Evolutionary conservation across 2,113 vertebrate genomes (phyloP).

Genomic region (Puma concolor): DNA sequence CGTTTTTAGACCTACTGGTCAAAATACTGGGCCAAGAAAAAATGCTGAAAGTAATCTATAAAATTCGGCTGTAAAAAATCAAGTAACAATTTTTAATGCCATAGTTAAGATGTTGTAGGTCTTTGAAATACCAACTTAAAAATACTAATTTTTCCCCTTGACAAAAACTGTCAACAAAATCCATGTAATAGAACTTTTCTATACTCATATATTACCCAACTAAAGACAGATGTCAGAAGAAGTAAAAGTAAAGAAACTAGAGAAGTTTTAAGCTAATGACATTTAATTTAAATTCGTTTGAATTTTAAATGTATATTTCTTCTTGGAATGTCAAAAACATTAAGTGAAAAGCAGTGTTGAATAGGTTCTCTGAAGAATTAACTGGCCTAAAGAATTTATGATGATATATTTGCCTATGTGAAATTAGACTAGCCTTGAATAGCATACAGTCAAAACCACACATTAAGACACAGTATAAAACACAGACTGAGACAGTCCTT

Average conservation of each 20-base stretch:
- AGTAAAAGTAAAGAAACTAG: neutral
- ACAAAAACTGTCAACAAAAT: neutral
- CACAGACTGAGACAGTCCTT: neutral
- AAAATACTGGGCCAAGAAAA: neutral
- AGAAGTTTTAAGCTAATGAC: neutral
- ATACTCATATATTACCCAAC: neutral
- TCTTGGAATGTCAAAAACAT: neutral
- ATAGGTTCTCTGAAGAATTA: neutral
- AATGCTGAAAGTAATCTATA: neutral
- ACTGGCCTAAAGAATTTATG: neutral
- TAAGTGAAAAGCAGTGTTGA: neutral
- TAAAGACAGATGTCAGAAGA: neutral
- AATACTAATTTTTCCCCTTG: neutral
- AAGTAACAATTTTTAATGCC: neutral
- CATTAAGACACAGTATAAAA: neutral
- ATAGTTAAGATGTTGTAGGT: neutral
- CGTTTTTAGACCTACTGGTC: neutral
- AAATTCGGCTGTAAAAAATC: neutral
- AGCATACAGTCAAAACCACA: neutral
- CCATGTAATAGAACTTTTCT: neutral
- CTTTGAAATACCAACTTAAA: neutral
- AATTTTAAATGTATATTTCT: neutral
- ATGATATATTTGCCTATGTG: neutral
- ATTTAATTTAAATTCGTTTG: slow-evolving; percentile 13
- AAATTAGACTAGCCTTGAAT: neutral